These are phyloP conservation scores for Sitophilus oryzae DNA, from an alignment of 1,140 invertebrate species.

Conservation along the genomic window DNA sequence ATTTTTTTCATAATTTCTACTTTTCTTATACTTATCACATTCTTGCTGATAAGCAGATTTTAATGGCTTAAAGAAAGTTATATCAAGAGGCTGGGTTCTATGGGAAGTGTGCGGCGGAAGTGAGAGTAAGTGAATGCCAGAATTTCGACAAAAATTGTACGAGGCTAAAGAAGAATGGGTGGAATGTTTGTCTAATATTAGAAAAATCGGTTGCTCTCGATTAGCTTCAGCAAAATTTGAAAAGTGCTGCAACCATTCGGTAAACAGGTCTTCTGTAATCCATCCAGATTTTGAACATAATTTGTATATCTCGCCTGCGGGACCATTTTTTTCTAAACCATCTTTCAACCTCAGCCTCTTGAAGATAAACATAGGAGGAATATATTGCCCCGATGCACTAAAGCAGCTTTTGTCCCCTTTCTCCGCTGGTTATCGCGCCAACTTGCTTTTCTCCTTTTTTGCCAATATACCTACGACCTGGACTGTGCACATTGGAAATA, in stretches of 20 bases:
- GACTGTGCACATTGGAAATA: conserved; percentile 39
- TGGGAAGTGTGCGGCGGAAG: conserved; percentile 21
- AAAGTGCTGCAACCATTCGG: conserved; percentile 33
- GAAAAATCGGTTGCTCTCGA: conserved; percentile 36
- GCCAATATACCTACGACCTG: conserved; percentile 27
- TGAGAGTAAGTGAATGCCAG: conserved; percentile 27
- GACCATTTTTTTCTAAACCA: background rate
- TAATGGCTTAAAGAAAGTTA: conserved; percentile 17
- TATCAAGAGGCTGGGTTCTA: conserved; percentile 25
- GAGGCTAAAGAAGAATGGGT: conserved; percentile 14
- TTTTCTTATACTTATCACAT: conserved; percentile 17
- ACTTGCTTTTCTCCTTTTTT: conserved; percentile 39
- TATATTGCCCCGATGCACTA: conserved; percentile 32
- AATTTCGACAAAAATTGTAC: conserved; percentile 12
- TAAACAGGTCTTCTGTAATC: conserved; percentile 12
- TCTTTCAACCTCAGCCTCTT: conserved; percentile 35
- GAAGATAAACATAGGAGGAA: conserved; percentile 41
- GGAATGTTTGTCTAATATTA: conserved; percentile 28
- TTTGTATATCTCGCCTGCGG: conserved; percentile 2
- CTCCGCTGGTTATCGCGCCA: conserved; percentile 30
- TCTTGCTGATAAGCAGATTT: conserved; percentile 15
- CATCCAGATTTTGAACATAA: conserved; percentile 15
- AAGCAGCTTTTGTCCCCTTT: conserved; percentile 35
- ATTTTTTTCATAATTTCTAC: too few relatives aligned
- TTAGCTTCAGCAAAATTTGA: conserved; percentile 36